These are phyloP conservation scores for Dipus sagitta DNA, from an alignment of 2,797 vertebrate genomes.

Conservation along the genomic window DNA sequence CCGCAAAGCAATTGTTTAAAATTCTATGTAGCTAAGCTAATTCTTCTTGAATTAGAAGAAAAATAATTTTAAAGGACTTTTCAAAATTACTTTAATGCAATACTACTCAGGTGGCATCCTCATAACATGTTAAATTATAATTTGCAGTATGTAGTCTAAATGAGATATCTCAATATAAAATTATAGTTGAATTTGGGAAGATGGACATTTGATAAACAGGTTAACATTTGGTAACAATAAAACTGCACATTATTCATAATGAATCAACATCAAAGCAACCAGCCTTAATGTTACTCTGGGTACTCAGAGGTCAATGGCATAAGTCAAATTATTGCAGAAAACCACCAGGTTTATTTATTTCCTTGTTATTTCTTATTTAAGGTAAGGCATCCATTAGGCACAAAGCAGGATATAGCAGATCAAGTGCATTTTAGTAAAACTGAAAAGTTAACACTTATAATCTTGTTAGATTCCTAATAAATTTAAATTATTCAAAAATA, in stretches of 20 bases:
- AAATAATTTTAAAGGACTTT: not conserved
- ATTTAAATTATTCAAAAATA: not conserved
- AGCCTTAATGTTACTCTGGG: not conserved
- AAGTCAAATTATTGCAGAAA: constrained; percentile 4
- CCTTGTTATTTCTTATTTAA: constrained; percentile 25
- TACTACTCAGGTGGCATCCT: not conserved
- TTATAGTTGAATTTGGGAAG: not conserved
- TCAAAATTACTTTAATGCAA: not conserved
- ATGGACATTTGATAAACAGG: constrained; percentile 7
- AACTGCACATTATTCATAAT: constrained; percentile 20
- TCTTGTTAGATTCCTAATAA: constrained; percentile 11
- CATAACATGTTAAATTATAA: constrained; percentile 22
- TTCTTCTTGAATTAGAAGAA: not conserved
- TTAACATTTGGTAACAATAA: constrained; percentile 61
- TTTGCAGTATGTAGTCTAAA: constrained; percentile 23
- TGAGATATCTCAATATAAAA: not conserved
- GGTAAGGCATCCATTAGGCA: not conserved
- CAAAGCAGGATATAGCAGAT: not conserved
- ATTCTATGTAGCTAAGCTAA: not conserved
- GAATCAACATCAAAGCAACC: constrained; percentile 55
- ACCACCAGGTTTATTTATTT: constrained; percentile 53
- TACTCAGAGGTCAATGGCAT: not conserved
- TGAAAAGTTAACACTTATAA: not conserved
- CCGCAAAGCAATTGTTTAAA: not conserved
- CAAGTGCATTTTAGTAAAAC: not conserved